Evolutionary conservation across 1,140 invertebrate genomes (phyloP).

Genomic region (Olivierus martensii): DNA sequence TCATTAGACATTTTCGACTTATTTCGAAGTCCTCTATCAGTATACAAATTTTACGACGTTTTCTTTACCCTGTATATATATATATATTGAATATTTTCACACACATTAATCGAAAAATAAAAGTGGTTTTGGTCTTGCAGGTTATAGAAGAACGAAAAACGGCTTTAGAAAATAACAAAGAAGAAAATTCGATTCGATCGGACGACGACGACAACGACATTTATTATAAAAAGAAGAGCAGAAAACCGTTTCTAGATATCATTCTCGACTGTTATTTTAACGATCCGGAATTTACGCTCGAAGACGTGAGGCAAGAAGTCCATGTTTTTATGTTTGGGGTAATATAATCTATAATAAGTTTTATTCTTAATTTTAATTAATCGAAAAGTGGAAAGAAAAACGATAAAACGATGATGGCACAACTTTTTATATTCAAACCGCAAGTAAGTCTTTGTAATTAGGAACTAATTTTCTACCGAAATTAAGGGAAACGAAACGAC

Average conservation of each 20-base stretch:
- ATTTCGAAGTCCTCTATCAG: no score
- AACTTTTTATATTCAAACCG: not conserved
- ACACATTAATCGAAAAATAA: no score
- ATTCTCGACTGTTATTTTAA: conserved; percentile 47
- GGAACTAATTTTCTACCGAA: not conserved
- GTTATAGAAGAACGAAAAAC: no score
- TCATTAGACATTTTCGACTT: no score
- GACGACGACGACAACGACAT: not conserved
- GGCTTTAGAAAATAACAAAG: not conserved
- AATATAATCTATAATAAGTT: no score
- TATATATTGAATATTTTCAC: no score
- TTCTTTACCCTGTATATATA: no score
- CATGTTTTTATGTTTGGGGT: conserved; percentile 44
- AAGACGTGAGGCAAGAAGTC: conserved; percentile 39
- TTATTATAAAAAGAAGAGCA: not conserved
- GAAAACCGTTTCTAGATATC: conserved; percentile 74
- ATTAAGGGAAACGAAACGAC: conserved; percentile 20
- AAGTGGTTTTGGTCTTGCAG: no score
- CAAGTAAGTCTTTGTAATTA: not conserved
- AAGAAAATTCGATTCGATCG: not conserved
- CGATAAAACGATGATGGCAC: not conserved
- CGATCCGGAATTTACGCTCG: conserved; percentile 15
- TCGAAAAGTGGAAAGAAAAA: not conserved
- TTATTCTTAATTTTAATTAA: no score
- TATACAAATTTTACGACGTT: no score